phyloP scores from a whole-genome alignment of 2,888 invertebrate species.

The Panopea generosa region DNA sequence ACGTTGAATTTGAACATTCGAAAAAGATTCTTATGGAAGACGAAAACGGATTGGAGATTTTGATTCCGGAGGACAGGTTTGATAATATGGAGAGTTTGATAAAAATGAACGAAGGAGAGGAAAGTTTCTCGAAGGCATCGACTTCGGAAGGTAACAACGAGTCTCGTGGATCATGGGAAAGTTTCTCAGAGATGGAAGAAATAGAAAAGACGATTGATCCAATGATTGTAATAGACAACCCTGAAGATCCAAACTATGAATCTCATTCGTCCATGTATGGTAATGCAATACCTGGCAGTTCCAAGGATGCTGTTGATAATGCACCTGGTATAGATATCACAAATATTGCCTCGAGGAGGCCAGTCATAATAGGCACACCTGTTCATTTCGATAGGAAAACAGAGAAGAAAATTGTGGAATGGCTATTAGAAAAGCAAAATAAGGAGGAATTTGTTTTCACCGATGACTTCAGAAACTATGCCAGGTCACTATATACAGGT shows the following conservation, averaged over 20 bases:
- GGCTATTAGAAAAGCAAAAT: slow-evolving; percentile 47
- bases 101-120: neutral
- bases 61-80: slow-evolving; percentile 41
- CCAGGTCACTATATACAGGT: slow-evolving; percentile 51
- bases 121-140: neutral
- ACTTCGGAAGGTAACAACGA: neutral
- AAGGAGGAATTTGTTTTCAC: slow-evolving; percentile 60
- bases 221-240: slow-evolving; percentile 53
- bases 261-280: neutral
- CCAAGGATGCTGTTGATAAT: neutral
- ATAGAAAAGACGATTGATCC: slow-evolving; percentile 15
- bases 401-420: slow-evolving; percentile 56
- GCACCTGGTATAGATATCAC: slow-evolving; percentile 21
- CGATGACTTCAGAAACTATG: slow-evolving; percentile 58
- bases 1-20: slow-evolving; percentile 50
- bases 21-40: slow-evolving; percentile 34
- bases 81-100: slow-evolving; percentile 27
- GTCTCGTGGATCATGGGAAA: slow-evolving; percentile 11
- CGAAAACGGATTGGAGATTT: slow-evolving; percentile 37
- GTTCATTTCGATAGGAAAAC: slow-evolving; percentile 54
- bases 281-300: neutral
- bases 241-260: slow-evolving; percentile 54
- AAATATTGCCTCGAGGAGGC: slow-evolving; percentile 43
- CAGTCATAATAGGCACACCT: slow-evolving; percentile 52
- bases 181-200: slow-evolving; percentile 12